Conservation (phyloP, 1,140 invertebrate species). For the Nylanderia fulva region DNA sequence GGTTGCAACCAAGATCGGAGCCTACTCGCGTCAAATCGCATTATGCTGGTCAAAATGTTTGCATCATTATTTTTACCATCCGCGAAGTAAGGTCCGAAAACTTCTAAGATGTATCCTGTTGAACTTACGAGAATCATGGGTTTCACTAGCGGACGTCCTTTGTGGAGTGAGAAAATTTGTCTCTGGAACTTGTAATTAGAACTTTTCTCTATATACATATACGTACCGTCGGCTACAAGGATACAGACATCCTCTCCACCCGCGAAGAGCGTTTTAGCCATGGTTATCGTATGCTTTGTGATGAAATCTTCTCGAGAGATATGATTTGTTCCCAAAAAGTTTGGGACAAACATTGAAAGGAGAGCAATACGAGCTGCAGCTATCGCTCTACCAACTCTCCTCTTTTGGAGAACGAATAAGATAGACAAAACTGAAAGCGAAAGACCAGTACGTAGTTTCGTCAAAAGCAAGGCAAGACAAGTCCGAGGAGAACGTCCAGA, state of each 20-base stretch:
- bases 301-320: constrained; percentile 14
- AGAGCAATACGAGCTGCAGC: constrained; percentile 15
- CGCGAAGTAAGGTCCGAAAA: constrained; percentile 14
- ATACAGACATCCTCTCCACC: constrained; percentile 19
- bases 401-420: constrained; percentile 5
- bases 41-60: too few species aligned
- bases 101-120: neutral
- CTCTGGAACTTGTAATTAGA: constrained; percentile 21
- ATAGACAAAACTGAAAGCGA: constrained; percentile 11
- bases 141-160: constrained; percentile 9
- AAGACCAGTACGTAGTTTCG: neutral
- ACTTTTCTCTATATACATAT: neutral
- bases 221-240: constrained; percentile 7
- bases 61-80: neutral
- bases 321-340: constrained; percentile 16
- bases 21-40: too few species aligned
- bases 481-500: too few species aligned
- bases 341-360: constrained; percentile 11
- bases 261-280: constrained; percentile 10
- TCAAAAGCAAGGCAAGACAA: too few species aligned
- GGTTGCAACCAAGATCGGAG: too few species aligned
- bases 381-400: constrained; percentile 2
- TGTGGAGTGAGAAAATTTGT: constrained; percentile 9
- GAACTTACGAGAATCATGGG: constrained; percentile 15
- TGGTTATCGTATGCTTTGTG: constrained; percentile 8